Conservation (phyloP, 2,797 vertebrate species). For the Pantherophis vulpinus region DNA sequence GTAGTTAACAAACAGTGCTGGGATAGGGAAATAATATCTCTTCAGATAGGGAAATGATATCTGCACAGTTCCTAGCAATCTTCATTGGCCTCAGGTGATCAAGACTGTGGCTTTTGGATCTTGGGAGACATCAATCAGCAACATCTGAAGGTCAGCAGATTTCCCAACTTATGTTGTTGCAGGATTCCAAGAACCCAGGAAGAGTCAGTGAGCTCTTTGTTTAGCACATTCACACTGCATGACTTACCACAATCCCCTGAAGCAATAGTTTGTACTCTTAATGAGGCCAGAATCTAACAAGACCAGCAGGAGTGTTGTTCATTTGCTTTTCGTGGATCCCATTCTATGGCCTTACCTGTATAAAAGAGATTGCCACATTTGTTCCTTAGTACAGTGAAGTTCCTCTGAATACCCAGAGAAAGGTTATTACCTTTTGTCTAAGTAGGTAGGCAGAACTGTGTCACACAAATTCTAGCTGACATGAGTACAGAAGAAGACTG, state of each 20-base stretch:
- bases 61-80: background rate
- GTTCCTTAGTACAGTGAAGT: constrained; percentile 5
- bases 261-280: background rate
- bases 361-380: background rate
- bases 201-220: background rate
- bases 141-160: background rate
- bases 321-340: background rate
- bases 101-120: background rate
- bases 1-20: background rate
- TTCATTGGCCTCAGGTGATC: background rate
- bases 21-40: background rate
- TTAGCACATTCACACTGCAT: background rate
- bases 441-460: constrained; percentile 24
- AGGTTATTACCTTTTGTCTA: constrained; percentile 32
- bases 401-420: constrained; percentile 21
- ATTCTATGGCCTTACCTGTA: background rate
- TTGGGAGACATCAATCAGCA: background rate
- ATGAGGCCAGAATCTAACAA: background rate
- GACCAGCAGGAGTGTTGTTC: background rate
- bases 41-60: background rate
- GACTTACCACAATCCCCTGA: background rate
- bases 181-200: background rate
- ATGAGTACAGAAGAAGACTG: constrained; percentile 21
- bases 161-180: background rate
- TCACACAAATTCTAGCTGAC: constrained; percentile 31